Percentiles rank a stretch among this genome's conserved stretches.
Conservation (phyloP, 2,888 invertebrate genomes). For the Metalampra italica region DNA sequence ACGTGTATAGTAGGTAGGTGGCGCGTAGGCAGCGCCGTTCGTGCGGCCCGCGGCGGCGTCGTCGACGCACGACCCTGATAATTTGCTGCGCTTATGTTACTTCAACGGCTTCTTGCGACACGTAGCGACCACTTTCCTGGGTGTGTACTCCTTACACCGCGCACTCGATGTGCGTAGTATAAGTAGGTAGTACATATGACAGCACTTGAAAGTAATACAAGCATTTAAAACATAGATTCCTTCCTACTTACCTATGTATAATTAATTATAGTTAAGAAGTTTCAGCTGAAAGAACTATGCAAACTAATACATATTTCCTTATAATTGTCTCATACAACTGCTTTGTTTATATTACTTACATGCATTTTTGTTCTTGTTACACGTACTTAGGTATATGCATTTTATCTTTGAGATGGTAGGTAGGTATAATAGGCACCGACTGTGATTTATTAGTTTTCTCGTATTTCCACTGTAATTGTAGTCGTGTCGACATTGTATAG, state of each 20-base stretch:
- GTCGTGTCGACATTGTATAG: too few species aligned
- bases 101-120: constrained; percentile 77
- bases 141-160: constrained; percentile 52
- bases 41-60: constrained; percentile 52
- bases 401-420: too few species aligned
- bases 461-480: too few species aligned
- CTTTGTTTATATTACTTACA: background rate
- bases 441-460: too few species aligned
- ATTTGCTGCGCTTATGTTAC: constrained; percentile 76
- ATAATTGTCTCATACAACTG: background rate
- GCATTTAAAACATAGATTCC: too few species aligned
- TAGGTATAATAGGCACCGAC: too few species aligned
- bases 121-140: constrained; percentile 57
- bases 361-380: background rate
- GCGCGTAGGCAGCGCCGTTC: constrained; percentile 59
- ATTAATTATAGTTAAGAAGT: too few species aligned
- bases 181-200: background rate
- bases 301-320: background rate
- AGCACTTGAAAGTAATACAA: too few species aligned
- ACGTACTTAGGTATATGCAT: background rate
- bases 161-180: constrained; percentile 24
- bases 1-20: constrained; percentile 39
- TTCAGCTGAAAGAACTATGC: background rate
- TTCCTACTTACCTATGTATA: too few species aligned
- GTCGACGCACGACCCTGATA: constrained; percentile 72